Evolutionary conservation across 92 coral and sea anemone genomes (phyloP).

Genomic region (Plumapathes pennacea): DNA sequence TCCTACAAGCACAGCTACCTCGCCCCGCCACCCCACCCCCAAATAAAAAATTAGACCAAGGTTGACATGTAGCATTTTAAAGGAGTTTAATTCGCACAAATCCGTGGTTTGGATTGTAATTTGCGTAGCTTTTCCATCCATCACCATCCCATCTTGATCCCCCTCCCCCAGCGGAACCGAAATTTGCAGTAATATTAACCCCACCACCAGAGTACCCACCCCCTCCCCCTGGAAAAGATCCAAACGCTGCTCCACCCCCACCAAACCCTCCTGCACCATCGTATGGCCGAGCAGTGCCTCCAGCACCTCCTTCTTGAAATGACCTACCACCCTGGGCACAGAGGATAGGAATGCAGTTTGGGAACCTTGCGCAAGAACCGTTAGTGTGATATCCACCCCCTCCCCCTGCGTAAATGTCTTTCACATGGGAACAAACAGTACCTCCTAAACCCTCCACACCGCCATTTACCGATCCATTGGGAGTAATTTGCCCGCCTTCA

Average conservation of each 20-base stretch:
- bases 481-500: slow-evolving; percentile 21
- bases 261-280: slow-evolving; percentile 56
- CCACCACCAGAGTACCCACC: slow-evolving; percentile 73
- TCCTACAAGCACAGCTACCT: no score
- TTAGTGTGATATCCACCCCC: slow-evolving; percentile 52
- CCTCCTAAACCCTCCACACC: slow-evolving; percentile 53
- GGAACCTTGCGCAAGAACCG: slow-evolving; percentile 23
- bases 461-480: slow-evolving; percentile 33
- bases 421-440: slow-evolving; percentile 14
- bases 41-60: no score
- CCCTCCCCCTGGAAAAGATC: slow-evolving; percentile 49
- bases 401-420: slow-evolving; percentile 27
- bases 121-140: background rate
- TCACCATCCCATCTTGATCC: slow-evolving; percentile 5
- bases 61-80: no score
- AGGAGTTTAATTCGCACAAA: slow-evolving; percentile 26
- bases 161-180: slow-evolving; percentile 35
- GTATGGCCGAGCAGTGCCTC: slow-evolving; percentile 25
- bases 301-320: slow-evolving; percentile 45
- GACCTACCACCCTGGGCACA: slow-evolving; percentile 45
- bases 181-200: slow-evolving; percentile 3
- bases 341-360: background rate
- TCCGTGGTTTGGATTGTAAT: slow-evolving; percentile 29
- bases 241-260: slow-evolving; percentile 64
- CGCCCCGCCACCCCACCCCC: no score